Base-by-base conservation (phyloP, 2,797 vertebrate species). In the Varecia variegata region DNA sequence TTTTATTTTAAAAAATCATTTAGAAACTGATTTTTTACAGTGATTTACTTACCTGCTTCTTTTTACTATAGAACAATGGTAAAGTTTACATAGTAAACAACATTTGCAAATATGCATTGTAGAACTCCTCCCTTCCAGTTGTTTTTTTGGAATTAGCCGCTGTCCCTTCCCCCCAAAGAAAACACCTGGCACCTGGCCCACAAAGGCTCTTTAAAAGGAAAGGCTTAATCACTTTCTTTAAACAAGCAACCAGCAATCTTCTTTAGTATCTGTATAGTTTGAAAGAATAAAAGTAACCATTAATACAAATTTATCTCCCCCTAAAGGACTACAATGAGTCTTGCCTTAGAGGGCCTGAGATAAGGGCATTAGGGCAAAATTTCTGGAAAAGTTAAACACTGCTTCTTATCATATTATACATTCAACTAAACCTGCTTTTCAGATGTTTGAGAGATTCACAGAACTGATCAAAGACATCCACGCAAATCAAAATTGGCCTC, bases 381-480 rank as follows among this genome's bases (percentile, higher is more conserved):
- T 97, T 92, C 80, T 82, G 54, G 27, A 93, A 70, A 71, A 23
- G 35, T 40, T 80, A 88, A 93, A 71, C 27, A 83, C 21, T 54
- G 18, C 47, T 93, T 93, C 54, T 94, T 82, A 76, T 80, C 43
- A 54, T 52, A 80, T 13, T 88, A 82, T 76, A 77, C 8, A 17
- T 80, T 62, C 86, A 84, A 47, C n/a, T 79, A 88, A 68, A 95
- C 85, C 13, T 68, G 38, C 45, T 90, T 94, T 96, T 90, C 73
- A 58, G 32, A 67, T 43, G 77, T 70, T 52, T 18, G 23, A 93
- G 81, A 91, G 93, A 71, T 70, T 93, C 85, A 73, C 52, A 92
- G n/a, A 79, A 62, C n/a, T 76, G 79, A 73, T 95, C 85, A 93
- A 80, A 95, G 92, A 74, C 71, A 81, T 56, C 47, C 60, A 86